Percentiles rank a stretch among this genome's conserved stretches.
phyloP scores from a whole-genome alignment of 2,113 vertebrate species.

The Coregonus clupeaformis region DNA sequence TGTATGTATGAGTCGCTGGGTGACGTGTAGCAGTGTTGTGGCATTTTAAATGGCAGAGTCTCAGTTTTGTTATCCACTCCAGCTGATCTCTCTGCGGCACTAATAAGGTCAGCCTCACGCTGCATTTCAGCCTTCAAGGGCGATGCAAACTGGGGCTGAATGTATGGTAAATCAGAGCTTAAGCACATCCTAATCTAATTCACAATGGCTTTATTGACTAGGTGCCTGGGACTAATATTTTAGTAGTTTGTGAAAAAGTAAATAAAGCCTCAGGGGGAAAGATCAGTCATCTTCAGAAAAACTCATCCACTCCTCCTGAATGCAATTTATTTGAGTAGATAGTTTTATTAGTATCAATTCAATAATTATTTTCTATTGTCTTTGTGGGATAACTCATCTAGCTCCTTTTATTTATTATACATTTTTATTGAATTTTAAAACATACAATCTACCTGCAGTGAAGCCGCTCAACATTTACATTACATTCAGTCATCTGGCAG shows the following conservation, averaged over 20 bases:
- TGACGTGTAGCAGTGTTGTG: background rate
- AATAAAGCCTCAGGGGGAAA: background rate
- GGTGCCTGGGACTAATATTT: conserved; percentile 6
- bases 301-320: background rate
- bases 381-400: too few species aligned
- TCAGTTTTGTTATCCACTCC: background rate
- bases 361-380: too few species aligned
- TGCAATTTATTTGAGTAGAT: background rate
- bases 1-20: background rate
- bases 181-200: conserved; percentile 7
- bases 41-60: background rate
- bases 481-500: too few species aligned
- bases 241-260: background rate
- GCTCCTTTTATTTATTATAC: too few species aligned
- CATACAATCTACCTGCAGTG: too few species aligned
- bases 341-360: too few species aligned
- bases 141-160: background rate
- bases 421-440: too few species aligned
- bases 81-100: background rate
- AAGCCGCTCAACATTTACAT: too few species aligned
- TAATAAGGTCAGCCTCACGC: conserved; percentile 44
- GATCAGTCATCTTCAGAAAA: background rate
- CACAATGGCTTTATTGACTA: background rate
- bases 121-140: conserved; percentile 32
- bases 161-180: conserved; percentile 19